Base-by-base conservation (phyloP, 2,888 invertebrate genomes). In the Octonoba sinensis region DNA sequence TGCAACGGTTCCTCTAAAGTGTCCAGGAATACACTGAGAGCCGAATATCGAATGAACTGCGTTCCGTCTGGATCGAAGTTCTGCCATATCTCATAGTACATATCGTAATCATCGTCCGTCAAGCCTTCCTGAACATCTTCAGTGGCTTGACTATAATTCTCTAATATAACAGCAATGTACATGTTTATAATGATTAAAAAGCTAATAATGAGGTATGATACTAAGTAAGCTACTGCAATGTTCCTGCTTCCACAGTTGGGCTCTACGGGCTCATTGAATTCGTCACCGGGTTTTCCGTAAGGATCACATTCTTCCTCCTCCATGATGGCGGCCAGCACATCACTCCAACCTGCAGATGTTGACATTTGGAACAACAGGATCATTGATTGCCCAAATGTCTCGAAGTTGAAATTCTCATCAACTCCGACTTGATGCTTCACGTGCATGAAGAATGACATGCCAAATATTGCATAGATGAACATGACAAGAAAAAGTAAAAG, bases 1-100 rank as follows among this genome's bases (percentile, higher is more conserved):
- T 97, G 96, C 87, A 99, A 91, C 85, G 98, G 99, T 85, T 97
- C 96, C 89, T 99, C 98, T 85, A 99, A 92, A 86, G 96, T 95
- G 89, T 98, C 97, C 86, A 98, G 91, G 91, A 99, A 97, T 87
- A 97, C 96, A 22, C 96, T 95, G 86, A 99, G 91, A 89, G 95
- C 94, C 88, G 96, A 95, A 90, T 97, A 96, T 85, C 94, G 93
- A 87, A 99, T 97, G 90, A 97, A 99, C 90, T 98, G 96, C 27
- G 97, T 96, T 84, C 98, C 98, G 88, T 97, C 95, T 20, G 97
- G 97, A 90, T 98, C 99, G 90, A 96, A 99, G 89, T 97, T 95
- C 90, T 98, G 98, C 99, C 99, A 99, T 87, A 97, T 97, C 91
- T 98, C 98, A 90, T 99, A 99, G 91, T 97, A 99, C 97, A 98